Percentiles rank a stretch among this genome's conserved stretches.
Evolutionary conservation across 2,888 invertebrate genomes (phyloP).

Genomic region (Drosophila conformis): DNA sequence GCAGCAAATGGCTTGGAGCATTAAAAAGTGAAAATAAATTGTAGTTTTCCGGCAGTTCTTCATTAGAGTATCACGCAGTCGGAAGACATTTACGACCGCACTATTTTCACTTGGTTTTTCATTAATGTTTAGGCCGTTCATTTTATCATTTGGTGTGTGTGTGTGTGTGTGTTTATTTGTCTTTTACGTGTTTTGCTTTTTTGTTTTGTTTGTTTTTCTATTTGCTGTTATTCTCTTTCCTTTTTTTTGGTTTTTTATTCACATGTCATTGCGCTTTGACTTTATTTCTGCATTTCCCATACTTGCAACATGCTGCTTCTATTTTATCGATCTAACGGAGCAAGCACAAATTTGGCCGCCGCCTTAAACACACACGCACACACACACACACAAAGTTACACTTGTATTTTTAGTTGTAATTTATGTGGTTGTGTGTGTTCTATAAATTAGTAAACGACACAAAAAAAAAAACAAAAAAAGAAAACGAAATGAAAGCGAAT

Average conservation of each 20-base stretch:
- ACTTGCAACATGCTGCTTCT: constrained; percentile 35
- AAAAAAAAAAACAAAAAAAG: background rate
- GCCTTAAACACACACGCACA: constrained; percentile 36
- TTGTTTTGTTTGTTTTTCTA: constrained; percentile 25
- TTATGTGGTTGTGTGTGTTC: constrained; percentile 29
- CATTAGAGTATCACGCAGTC: background rate
- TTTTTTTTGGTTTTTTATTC: constrained; percentile 17
- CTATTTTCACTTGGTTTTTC: constrained; percentile 1
- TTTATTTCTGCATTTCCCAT: constrained; percentile 36
- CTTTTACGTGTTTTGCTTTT: constrained; percentile 14
- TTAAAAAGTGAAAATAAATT: background rate
- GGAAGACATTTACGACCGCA: background rate
- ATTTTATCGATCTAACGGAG: constrained; percentile 75
- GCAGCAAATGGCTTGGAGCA: background rate
- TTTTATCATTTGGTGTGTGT: constrained; percentile 31
- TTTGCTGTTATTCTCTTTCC: background rate
- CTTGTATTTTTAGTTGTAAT: constrained; percentile 45
- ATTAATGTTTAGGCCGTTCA: constrained; percentile 12
- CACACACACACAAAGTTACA: background rate
- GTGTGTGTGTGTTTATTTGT: constrained; percentile 15
- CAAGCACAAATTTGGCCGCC: constrained; percentile 45
- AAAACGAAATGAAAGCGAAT: constrained; percentile 55
- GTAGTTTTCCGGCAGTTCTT: background rate
- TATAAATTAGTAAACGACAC: constrained; percentile 37
- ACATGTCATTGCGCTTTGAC: constrained; percentile 48